A percentile compares a stretch with the other conserved stretches of the same genome.
These are phyloP conservation scores for Meloidogyne hapla DNA, from an alignment of 1,140 invertebrate species.

Conservation along the genomic window DNA sequence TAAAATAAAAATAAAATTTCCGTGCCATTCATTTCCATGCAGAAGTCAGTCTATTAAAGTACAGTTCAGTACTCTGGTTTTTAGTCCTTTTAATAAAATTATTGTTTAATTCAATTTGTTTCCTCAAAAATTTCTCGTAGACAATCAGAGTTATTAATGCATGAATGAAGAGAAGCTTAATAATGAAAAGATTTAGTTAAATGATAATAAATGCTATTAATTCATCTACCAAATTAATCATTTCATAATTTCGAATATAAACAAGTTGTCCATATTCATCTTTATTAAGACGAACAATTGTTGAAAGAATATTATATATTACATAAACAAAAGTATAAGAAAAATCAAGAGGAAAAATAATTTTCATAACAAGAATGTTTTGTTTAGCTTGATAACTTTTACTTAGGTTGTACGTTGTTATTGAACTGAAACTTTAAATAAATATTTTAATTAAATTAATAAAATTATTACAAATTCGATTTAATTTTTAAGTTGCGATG, in stretches of 20 bases:
- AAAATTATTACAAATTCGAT: conserved; percentile 3
- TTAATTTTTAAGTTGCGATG: conserved; percentile 8
- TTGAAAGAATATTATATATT: conserved; percentile 20
- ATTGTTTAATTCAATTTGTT: neutral
- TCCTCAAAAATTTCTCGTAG: conserved; percentile 13
- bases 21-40: too few relatives aligned
- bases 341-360: conserved; percentile 27
- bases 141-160: conserved; percentile 14
- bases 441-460: neutral
- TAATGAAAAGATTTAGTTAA: neutral
- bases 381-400: conserved; percentile 19
- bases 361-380: conserved; percentile 20
- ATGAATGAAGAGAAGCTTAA: conserved; percentile 12
- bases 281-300: neutral
- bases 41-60: neutral
- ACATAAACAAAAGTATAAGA: conserved; percentile 11
- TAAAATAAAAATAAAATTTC: too few relatives aligned
- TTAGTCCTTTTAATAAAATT: neutral
- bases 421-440: conserved; percentile 9
- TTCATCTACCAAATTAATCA: conserved; percentile 23
- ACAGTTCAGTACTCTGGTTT: neutral
- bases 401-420: conserved; percentile 7
- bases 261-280: neutral
- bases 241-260: conserved; percentile 16
- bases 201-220: too few relatives aligned